Percentiles rank a stretch among this genome's conserved stretches.
phyloP scores from a whole-genome alignment of 2,113 vertebrate species.

The Furnarius figulus region DNA sequence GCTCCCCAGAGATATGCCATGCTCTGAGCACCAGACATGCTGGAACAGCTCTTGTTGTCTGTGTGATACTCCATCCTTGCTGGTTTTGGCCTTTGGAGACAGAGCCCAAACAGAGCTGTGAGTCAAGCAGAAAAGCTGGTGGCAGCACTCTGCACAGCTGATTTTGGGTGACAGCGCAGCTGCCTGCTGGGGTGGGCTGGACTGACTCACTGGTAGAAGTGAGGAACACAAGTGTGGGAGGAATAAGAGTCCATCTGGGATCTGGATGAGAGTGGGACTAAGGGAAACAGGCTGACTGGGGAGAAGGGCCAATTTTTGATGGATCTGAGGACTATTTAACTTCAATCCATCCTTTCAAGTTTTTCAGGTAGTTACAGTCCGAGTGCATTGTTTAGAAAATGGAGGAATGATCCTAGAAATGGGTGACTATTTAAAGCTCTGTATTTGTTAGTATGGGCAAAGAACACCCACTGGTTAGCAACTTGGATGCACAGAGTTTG shows the following conservation, averaged over 20 bases:
- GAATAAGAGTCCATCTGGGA: constrained; percentile 52
- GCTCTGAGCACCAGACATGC: neutral
- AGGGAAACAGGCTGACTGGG: neutral
- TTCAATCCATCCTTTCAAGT: neutral
- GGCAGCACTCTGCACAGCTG: constrained; percentile 18
- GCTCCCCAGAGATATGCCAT: neutral
- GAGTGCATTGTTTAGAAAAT: neutral
- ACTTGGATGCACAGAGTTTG: neutral
- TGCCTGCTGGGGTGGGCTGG: constrained; percentile 50
- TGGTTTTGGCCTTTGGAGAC: neutral
- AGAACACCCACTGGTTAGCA: neutral
- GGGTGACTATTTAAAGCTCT: neutral
- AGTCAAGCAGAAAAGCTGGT: constrained; percentile 42
- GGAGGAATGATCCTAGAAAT: neutral
- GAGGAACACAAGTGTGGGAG: constrained; percentile 42
- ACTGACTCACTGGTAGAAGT: constrained; percentile 53
- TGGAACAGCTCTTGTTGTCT: neutral
- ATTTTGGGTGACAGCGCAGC: constrained; percentile 43
- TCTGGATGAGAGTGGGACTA: neutral
- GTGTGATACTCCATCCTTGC: neutral
- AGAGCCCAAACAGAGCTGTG: constrained; percentile 35
- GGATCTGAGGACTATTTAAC: neutral
- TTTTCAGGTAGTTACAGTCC: neutral
- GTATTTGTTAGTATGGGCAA: neutral
- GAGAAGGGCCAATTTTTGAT: neutral